Base-by-base conservation (phyloP, 2,888 invertebrate species). In the Bursaphelenchus okinawaensis region DNA sequence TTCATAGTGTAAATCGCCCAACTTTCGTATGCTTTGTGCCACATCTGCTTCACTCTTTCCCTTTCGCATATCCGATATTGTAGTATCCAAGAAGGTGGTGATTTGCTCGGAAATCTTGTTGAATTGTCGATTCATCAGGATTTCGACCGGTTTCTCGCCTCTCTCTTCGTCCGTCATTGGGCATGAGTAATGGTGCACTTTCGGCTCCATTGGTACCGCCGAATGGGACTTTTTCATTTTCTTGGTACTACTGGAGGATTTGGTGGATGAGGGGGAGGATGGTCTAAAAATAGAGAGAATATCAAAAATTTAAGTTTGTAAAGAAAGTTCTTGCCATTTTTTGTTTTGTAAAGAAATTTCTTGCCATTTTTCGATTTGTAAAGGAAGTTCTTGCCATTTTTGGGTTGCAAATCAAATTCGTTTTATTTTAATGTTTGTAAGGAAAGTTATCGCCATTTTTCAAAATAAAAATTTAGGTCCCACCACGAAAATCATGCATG, bases 1-100 rank as follows among this genome's bases (percentile, higher is more conserved):
- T 55, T 79, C 69, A 56, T 70, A 74, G 58, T 79, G 79, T 26
- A 79, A 67, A 6, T 75, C 75, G 1, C 78, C 79, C 20, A 75
- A 72, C 12, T 73, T 65, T 12, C 78, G 73, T 6, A 79, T 73
- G 22, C 51, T 59, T 6, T 20, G 26, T 23, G 50, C 9, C 2
- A 59, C 27, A 19, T 59, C 50, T 1, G 50, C 51, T 7, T 59
- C 60, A 19, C 55, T 19, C 27, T 54, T 31, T 19, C 60, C 60
- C 12, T n/a, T 27, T 6, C 51, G 52, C 60, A 59, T 59, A 16
- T 52, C 60, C n/a, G 9, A 16, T 19, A 59, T 59, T 12, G 54
- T 59, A 20, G 76, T 76, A 7, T 69, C 67, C 19, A 79, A 72
- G 61, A 79, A 79, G 1, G 67, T 24, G 6, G 75, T 72, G 12